Conservation (phyloP, 2,888 invertebrate species). For the Latheticus oryzae region DNA sequence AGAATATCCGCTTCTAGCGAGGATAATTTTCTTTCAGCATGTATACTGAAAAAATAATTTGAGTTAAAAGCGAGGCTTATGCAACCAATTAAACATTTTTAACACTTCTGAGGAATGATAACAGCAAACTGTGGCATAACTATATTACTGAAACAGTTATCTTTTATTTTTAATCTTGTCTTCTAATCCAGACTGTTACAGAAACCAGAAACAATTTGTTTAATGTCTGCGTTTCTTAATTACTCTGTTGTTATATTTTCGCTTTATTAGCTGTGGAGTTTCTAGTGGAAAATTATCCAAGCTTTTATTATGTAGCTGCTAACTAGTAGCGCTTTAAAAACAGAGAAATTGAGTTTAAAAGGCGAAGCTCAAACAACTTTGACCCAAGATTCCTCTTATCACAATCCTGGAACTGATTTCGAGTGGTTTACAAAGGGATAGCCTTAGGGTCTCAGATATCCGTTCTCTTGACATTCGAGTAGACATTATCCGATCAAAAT, state of each 20-base stretch:
- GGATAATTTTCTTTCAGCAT: constrained; percentile 22
- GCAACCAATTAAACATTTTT: too few species aligned
- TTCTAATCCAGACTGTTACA: constrained; percentile 54
- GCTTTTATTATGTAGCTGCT: constrained; percentile 20
- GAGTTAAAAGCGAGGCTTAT: too few species aligned
- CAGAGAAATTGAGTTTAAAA: constrained; percentile 19
- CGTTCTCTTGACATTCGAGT: constrained; percentile 18
- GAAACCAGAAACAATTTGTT: constrained; percentile 47
- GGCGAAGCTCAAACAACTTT: constrained; percentile 18
- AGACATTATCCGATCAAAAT: constrained; percentile 23
- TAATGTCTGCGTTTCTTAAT: constrained; percentile 43
- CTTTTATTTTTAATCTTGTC: too few species aligned
- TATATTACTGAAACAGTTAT: too few species aligned
- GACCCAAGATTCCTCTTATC: constrained; percentile 27
- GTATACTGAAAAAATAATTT: neutral
- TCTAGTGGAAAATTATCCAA: constrained; percentile 15
- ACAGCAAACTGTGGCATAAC: too few species aligned
- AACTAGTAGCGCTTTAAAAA: constrained; percentile 18
- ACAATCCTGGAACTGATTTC: constrained; percentile 31
- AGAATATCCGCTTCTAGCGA: constrained; percentile 14
- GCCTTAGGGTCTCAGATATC: constrained; percentile 20
- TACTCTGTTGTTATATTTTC: constrained; percentile 37
- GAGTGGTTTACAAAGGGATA: constrained; percentile 28
- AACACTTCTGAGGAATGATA: too few species aligned
- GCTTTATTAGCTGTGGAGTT: constrained; percentile 30